Percentiles rank a stretch among this genome's conserved stretches.
Conservation (phyloP, 1,140 invertebrate genomes). For the Ceratosolen fusciceps region DNA sequence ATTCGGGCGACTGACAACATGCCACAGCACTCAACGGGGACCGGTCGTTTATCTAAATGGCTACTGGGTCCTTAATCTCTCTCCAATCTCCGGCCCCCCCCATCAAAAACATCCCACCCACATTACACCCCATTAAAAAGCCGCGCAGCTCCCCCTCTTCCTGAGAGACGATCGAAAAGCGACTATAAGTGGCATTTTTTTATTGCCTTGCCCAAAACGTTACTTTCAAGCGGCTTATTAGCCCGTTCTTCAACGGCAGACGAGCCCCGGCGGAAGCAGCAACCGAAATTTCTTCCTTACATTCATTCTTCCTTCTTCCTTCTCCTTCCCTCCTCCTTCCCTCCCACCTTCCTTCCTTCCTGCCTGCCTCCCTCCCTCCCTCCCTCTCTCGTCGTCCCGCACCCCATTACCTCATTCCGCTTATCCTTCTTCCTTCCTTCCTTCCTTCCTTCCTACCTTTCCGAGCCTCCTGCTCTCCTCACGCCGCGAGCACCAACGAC, state of each 20-base stretch:
- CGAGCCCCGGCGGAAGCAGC: too few species aligned
- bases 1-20: constrained; percentile 39
- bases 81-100: constrained; percentile 54
- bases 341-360: not conserved
- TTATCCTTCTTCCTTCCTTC: not conserved
- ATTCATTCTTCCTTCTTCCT: constrained; percentile 59
- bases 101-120: too few species aligned
- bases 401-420: not conserved
- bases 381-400: constrained; percentile 48
- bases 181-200: too few species aligned
- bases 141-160: too few species aligned
- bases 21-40: constrained; percentile 61
- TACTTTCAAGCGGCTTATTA: too few species aligned
- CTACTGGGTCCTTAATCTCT: constrained; percentile 67
- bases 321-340: not conserved
- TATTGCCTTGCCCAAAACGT: too few species aligned
- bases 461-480: not conserved
- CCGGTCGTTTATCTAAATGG: constrained; percentile 71
- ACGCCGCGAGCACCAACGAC: constrained; percentile 25
- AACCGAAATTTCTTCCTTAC: constrained; percentile 50
- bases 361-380: constrained; percentile 58
- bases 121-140: too few species aligned
- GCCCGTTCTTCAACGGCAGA: too few species aligned
- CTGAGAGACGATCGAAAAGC: too few species aligned
- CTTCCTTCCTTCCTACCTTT: not conserved